Percentiles rank a stretch among this genome's conserved stretches.
Conservation (phyloP, 2,797 vertebrate genomes). For the Taeniopygia guttata region DNA sequence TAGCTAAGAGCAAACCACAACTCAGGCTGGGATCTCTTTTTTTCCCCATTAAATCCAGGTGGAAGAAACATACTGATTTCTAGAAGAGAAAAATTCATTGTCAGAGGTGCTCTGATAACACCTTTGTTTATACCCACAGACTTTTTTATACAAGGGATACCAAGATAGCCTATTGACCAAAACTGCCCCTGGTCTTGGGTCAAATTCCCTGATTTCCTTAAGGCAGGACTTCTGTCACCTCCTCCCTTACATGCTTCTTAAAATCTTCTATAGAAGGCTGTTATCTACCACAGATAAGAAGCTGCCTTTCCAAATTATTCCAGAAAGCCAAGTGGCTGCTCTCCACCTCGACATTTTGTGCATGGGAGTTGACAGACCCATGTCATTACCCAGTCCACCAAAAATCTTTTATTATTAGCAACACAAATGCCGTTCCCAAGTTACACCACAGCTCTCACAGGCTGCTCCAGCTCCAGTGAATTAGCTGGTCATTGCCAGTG, state of each 20-base stretch:
- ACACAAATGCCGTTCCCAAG: neutral
- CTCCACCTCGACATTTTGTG: rapidly evolving
- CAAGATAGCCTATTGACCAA: neutral
- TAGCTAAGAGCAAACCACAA: rapidly evolving
- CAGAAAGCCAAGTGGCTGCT: neutral
- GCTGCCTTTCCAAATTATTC: neutral
- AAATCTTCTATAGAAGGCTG: neutral
- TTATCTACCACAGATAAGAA: neutral
- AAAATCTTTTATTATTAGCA: neutral
- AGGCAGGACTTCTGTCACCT: neutral
- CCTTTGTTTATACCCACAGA: neutral
- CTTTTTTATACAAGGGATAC: neutral
- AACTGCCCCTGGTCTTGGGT: neutral
- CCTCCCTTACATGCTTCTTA: neutral
- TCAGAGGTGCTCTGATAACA: neutral
- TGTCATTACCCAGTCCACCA: neutral
- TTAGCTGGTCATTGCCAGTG: neutral
- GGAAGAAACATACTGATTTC: neutral
- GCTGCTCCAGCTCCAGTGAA: neutral
- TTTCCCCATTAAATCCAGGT: neutral
- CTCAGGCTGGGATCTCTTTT: neutral
- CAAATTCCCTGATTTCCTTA: neutral
- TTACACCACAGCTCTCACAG: neutral
- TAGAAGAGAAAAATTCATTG: neutral
- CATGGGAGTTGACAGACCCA: neutral